phyloP scores from a whole-genome alignment of 2,797 vertebrate species.

The Diplodus puntazzo region DNA sequence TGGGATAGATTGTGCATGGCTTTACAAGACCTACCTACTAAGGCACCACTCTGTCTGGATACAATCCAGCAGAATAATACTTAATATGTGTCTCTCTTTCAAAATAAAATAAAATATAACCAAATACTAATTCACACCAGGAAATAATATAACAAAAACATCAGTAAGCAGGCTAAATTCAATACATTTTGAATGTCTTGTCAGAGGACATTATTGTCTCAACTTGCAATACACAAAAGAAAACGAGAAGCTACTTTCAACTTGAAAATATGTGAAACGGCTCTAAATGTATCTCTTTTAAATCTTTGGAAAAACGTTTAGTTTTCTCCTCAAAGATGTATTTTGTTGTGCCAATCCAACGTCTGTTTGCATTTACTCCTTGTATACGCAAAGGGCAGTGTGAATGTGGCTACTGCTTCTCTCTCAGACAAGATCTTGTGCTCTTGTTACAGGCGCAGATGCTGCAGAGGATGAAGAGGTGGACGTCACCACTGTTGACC shows the following conservation, averaged over 20 bases:
- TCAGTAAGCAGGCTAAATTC: no score
- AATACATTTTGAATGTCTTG: no score
- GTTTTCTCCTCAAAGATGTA: neutral
- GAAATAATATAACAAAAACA: neutral
- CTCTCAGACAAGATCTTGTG: neutral
- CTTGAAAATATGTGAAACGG: no score
- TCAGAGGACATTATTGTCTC: no score
- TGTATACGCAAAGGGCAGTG: no score
- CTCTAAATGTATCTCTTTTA: no score
- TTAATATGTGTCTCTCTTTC: neutral
- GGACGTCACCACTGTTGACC: conserved; percentile 96
- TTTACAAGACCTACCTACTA: neutral
- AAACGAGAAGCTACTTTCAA: no score
- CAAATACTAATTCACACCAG: neutral
- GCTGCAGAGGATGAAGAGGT: conserved; percentile 98
- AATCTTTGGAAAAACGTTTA: neutral
- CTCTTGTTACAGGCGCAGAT: conserved; percentile 88
- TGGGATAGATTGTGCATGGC: no score
- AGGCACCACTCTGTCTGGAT: neutral
- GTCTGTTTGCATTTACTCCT: neutral
- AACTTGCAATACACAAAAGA: no score
- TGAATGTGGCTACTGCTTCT: neutral
- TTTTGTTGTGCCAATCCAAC: neutral
- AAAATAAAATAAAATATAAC: neutral
- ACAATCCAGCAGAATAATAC: neutral